A percentile compares a stretch with the other conserved stretches of the same genome.
phyloP scores from a whole-genome alignment of 2,797 vertebrate genomes.

The Novumbra hubbsi region DNA sequence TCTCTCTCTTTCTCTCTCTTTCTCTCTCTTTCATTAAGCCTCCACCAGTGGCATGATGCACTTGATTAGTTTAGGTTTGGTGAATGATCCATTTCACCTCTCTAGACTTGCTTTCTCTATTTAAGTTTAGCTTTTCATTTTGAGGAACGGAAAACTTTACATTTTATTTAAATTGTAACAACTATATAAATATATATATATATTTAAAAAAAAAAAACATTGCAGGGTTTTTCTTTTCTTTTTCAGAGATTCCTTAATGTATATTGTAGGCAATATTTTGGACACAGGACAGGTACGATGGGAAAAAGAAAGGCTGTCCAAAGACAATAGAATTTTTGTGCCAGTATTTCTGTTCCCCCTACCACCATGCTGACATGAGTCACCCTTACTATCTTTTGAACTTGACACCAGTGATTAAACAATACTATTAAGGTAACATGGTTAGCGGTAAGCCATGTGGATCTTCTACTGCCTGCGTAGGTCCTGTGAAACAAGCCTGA shows the following conservation, averaged over 20 bases:
- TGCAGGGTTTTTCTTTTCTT: slow-evolving; percentile 75
- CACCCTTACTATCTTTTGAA: slow-evolving; percentile 71
- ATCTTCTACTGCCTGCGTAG: slow-evolving; percentile 90
- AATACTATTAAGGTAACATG: slow-evolving; percentile 86
- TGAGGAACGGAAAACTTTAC: slow-evolving; percentile 61
- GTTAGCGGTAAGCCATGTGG: slow-evolving; percentile 92
- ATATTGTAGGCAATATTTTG: slow-evolving; percentile 75
- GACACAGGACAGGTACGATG: slow-evolving; percentile 72
- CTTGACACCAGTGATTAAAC: slow-evolving; percentile 81
- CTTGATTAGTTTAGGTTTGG: slow-evolving; percentile 65
- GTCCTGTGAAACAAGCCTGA: slow-evolving; percentile 94
- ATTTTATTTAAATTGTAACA: slow-evolving; percentile 45
- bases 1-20: slow-evolving; percentile 46
- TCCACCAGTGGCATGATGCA: slow-evolving; percentile 71
- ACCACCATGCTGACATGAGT: slow-evolving; percentile 55
- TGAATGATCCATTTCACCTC: slow-evolving; percentile 57
- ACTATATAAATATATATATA: slow-evolving; percentile 77
- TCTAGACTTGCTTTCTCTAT: slow-evolving; percentile 69
- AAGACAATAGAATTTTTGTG: slow-evolving; percentile 69
- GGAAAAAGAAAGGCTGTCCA: slow-evolving; percentile 59
- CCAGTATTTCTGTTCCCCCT: slow-evolving; percentile 83
- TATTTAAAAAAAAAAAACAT: slow-evolving; percentile 57
- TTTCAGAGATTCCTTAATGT: slow-evolving; percentile 67
- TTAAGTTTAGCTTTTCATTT: slow-evolving; percentile 72
- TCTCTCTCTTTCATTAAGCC: slow-evolving; percentile 48